Percentiles rank a stretch among this genome's conserved stretches.
Conservation (phyloP, 2,888 invertebrate species). For the Ecliptopera silaceata region DNA sequence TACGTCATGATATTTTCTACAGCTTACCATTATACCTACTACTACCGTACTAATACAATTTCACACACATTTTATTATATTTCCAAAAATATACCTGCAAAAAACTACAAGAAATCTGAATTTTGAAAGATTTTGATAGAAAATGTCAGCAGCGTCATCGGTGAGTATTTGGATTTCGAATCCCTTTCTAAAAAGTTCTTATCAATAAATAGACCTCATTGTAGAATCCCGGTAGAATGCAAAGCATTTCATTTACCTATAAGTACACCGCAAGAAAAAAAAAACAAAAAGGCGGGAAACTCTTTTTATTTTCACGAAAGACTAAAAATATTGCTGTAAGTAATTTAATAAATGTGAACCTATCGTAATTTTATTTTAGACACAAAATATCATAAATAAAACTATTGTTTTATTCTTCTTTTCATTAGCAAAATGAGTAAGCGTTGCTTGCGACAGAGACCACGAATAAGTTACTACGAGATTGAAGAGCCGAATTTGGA, state of each 20-base stretch:
- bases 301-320: not conserved
- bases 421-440: not conserved
- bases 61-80: conserved; percentile 16
- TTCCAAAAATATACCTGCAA: not conserved
- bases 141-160: not conserved
- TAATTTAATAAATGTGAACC: no score
- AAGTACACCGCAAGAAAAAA: not conserved
- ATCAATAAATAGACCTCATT: not conserved
- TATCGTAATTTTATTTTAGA: no score
- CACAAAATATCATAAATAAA: no score
- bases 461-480: not conserved
- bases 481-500: not conserved
- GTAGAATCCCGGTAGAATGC: not conserved
- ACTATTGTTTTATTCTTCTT: no score
- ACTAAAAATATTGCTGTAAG: no score
- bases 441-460: not conserved
- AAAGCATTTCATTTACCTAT: not conserved
- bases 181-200: not conserved
- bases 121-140: conserved; percentile 2
- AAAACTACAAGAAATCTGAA: not conserved
- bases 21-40: conserved; percentile 40
- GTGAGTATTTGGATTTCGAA: conserved; percentile 16
- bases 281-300: not conserved
- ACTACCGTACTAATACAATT: conserved; percentile 4
- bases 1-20: conserved; percentile 47